A percentile compares a stretch with the other conserved stretches of the same genome.
Evolutionary conservation across 2,888 invertebrate genomes (phyloP).

Genomic region (Sarcophaga variegata): DNA sequence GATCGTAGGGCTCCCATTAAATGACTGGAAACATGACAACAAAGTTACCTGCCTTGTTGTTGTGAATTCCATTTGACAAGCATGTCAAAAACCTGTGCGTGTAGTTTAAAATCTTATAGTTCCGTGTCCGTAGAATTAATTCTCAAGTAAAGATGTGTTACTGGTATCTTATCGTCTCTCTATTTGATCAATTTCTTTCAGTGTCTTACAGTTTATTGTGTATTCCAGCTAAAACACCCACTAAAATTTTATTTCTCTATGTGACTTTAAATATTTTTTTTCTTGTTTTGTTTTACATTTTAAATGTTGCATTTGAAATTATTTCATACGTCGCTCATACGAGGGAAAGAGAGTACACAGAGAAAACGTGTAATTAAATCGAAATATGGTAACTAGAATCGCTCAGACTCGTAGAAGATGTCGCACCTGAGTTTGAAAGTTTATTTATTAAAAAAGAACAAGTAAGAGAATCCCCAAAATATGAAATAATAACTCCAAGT

Average conservation of each 20-base stretch:
- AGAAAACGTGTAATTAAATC: conserved; percentile 6
- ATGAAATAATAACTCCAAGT: background rate
- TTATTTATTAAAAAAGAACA: background rate
- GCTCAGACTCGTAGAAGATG: conserved; percentile 14
- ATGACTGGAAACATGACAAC: too few relatives aligned
- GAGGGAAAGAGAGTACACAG: background rate
- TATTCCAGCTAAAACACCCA: conserved; percentile 45
- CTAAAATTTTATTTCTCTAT: conserved; percentile 14
- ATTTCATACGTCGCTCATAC: too few relatives aligned
- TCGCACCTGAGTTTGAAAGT: conserved; percentile 15
- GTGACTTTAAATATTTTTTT: conserved; percentile 30
- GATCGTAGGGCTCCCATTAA: too few relatives aligned
- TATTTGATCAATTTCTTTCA: background rate
- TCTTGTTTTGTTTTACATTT: background rate
- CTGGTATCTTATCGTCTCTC: too few relatives aligned
- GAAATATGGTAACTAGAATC: conserved; percentile 45
- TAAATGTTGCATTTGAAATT: background rate
- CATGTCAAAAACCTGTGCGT: too few relatives aligned
- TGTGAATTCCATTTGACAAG: too few relatives aligned
- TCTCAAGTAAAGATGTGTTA: too few relatives aligned
- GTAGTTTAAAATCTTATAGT: too few relatives aligned
- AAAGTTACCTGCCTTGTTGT: too few relatives aligned
- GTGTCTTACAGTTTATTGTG: conserved; percentile 8
- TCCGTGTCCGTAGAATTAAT: too few relatives aligned
- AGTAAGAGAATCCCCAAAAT: background rate